A percentile compares a stretch with the other conserved stretches of the same genome.
These are phyloP conservation scores for Metridium senile DNA, from an alignment of 92 coral and sea anemone species.

Conservation along the genomic window DNA sequence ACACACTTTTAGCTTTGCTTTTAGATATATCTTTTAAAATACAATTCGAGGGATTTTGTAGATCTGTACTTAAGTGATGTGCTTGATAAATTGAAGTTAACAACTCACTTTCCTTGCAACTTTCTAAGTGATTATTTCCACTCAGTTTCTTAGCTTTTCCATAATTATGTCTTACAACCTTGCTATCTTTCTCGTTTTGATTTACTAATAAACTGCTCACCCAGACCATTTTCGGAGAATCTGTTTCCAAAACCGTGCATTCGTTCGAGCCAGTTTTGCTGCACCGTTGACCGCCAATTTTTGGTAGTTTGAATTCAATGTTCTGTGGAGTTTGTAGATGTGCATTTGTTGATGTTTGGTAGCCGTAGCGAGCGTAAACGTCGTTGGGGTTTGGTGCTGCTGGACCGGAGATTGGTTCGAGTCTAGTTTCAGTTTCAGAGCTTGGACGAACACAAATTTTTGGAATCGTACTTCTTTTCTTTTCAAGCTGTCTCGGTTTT, in stretches of 20 bases:
- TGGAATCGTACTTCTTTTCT: neutral
- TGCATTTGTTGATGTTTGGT: neutral
- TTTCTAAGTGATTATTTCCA: neutral
- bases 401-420: neutral
- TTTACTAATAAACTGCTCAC: no score
- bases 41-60: neutral
- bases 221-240: no score
- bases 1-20: neutral
- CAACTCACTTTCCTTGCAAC: neutral
- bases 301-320: constrained; percentile 13
- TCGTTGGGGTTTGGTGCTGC: neutral
- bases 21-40: neutral
- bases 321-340: neutral
- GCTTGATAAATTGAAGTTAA: constrained; percentile 2
- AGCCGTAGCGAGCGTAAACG: constrained; percentile 13
- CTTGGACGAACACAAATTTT: neutral
- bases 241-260: no score
- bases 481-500: neutral
- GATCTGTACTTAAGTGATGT: neutral
- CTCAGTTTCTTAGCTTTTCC: neutral
- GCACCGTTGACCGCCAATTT: neutral
- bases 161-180: neutral
- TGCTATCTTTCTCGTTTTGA: neutral
- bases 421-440: neutral
- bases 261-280: no score